Evolutionary conservation across 1,140 invertebrate genomes (phyloP).

Genomic region (Rhagoletis pomonella): DNA sequence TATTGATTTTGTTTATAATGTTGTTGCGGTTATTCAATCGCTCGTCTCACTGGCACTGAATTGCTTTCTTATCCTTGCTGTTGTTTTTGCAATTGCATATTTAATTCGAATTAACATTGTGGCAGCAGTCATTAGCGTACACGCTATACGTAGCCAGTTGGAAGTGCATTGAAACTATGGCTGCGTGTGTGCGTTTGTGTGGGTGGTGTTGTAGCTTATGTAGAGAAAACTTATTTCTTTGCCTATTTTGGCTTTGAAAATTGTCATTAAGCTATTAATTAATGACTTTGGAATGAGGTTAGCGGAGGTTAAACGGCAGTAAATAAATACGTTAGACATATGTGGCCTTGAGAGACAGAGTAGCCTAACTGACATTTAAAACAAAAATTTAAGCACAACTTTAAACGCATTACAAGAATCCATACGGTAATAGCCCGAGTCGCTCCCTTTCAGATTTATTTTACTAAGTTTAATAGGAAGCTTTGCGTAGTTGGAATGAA

Average conservation of each 20-base stretch:
- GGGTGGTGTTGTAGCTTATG: not conserved
- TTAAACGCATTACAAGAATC: too few species aligned
- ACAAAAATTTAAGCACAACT: too few species aligned
- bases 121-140: constrained; percentile 16
- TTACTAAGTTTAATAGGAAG: too few species aligned
- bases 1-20: constrained; percentile 46
- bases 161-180: not conserved
- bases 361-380: too few species aligned
- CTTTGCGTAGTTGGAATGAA: too few species aligned
- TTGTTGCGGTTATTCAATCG: constrained; percentile 21
- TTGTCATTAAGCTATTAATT: constrained; percentile 25
- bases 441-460: too few species aligned
- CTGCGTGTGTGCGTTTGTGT: not conserved
- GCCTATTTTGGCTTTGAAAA: not conserved
- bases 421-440: too few species aligned
- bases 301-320: not conserved
- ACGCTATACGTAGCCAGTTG: not conserved
- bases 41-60: not conserved
- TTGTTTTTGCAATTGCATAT: not conserved
- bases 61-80: not conserved
- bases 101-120: constrained; percentile 28
- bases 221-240: constrained; percentile 10
- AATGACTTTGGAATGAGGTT: constrained; percentile 12
- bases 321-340: not conserved
- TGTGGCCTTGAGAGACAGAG: too few species aligned